Evolutionary conservation across 2,113 vertebrate species (phyloP), one percentile per base, ranked within the genome.

Genomic region (Bufo bufo): DNA sequence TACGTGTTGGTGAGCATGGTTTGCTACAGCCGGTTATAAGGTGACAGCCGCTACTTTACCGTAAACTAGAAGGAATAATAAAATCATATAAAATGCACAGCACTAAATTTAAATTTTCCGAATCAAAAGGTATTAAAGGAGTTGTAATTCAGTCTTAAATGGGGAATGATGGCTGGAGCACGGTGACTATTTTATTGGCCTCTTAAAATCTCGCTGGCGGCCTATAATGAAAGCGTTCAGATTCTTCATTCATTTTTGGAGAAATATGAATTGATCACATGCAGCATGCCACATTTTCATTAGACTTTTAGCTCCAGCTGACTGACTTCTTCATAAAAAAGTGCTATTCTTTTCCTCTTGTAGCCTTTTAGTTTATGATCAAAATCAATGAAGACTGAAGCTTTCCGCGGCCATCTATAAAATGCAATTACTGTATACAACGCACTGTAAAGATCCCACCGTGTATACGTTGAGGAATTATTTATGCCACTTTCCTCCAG

Each of bases 351-450:
- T 95, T 94, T 93, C 94, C 95, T 94, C 92, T 91, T 92, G 90
- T 92, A 2, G 8, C 92, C 90, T 93, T 94, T 95, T 94, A 95
- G 93, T 95, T 94, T 94, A 94, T 94, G 94, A 95, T 94, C 94
- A 91, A 95, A 97, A 97, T 97, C 96, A 96, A 96, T 97, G 94
- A 93, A 91, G 94, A 94, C 93, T 95, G 95, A 95, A 95, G 92
- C 93, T 94, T 97, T 95, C 92, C 92, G 95, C 92, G 92, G 92
- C 89, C 92, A 92, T 95, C 96, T 96, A 93, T 95, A 94, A 96
- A 96, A 97, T 94, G 93, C 94, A 96, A 96, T 96, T 95, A 95
- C 94, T 94, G 91, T 94, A 94, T 93, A 95, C 94, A 96, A 94
- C 93, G 94, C 90, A 93, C 92, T 92, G 94, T 94, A 93, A 94